Evolutionary conservation across 2,888 invertebrate genomes (phyloP), one percentile per base, ranked within the genome.

Genomic region (Congeria kusceri): DNA sequence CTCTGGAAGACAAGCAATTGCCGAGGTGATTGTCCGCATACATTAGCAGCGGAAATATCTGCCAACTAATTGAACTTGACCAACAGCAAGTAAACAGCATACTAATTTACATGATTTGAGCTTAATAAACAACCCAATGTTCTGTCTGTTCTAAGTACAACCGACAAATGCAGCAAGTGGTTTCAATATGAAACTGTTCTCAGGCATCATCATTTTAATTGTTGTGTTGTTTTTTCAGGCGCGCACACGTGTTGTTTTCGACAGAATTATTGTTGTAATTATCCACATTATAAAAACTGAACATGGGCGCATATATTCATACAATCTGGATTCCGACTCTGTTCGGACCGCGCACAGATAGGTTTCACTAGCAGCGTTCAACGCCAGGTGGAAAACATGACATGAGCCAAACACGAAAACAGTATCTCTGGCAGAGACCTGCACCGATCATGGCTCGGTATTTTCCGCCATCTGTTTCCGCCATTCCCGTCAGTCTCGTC

Each of bases 401-500:
- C 53, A 53, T 53, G 25, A 20, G 25, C 23, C 53, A 53, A 53
- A 23, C 20, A 20, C 25, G 9, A 23, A 20, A 23, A 53, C 23
- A 53, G 20, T 25, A 53, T 1, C 53, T 18, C 20, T 53, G 25
- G 23, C 53, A 53, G 53, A 53, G 25, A 53, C 53, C 53, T 23
- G 53, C 9, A 53, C 23, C 25, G 53, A 53, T 53, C 53, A 25
- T 20, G 23, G 25, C 53, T 53, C 53, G 53, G 53, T 53, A 53
- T 53, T 53, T 53, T 53, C 53, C 53, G 53, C 53, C 53, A 53
- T 53, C 53, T 53, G 63, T 80, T 80, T 80, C 80, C 80, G 75
- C 80, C 67, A 80, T 70, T 67, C 67, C 25, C 66, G 73, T 66
- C n/a, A 46, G 49, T 59, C 53, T 53, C 53, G 53, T 53, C 53